Evolutionary conservation across 1,140 invertebrate genomes (phyloP).

Genomic region (Pristionchus pacificus): DNA sequence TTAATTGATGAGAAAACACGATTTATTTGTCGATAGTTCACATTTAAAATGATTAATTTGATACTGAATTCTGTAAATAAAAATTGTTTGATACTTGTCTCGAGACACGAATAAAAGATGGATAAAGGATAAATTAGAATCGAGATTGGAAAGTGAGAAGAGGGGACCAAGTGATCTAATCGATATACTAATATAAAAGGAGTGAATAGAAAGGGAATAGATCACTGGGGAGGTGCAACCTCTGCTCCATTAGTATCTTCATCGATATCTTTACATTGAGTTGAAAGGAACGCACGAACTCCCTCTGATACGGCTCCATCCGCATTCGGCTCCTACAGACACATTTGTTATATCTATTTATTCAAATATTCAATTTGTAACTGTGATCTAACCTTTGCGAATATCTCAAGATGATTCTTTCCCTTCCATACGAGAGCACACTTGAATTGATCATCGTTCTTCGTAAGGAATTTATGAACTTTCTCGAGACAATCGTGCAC

Average conservation of each 20-base stretch:
- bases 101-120: neutral
- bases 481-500: constrained; percentile 55
- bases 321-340: constrained; percentile 29
- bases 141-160: neutral
- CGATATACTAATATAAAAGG: neutral
- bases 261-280: constrained; percentile 49
- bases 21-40: neutral
- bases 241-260: neutral
- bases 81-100: neutral
- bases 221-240: no score
- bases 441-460: constrained; percentile 49
- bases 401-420: constrained; percentile 44
- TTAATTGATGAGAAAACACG: neutral
- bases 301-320: constrained; percentile 45
- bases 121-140: no score
- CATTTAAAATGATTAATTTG: neutral
- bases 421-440: constrained; percentile 55
- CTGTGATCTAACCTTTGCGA: constrained; percentile 23
- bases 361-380: neutral
- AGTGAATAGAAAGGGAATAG: neutral
- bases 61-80: neutral
- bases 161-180: neutral
- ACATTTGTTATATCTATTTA: neutral
- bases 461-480: constrained; percentile 48
- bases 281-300: constrained; percentile 47